These are phyloP conservation scores for Xenopus petersii DNA, from an alignment of 2,797 vertebrate genomes.

Conservation along the genomic window DNA sequence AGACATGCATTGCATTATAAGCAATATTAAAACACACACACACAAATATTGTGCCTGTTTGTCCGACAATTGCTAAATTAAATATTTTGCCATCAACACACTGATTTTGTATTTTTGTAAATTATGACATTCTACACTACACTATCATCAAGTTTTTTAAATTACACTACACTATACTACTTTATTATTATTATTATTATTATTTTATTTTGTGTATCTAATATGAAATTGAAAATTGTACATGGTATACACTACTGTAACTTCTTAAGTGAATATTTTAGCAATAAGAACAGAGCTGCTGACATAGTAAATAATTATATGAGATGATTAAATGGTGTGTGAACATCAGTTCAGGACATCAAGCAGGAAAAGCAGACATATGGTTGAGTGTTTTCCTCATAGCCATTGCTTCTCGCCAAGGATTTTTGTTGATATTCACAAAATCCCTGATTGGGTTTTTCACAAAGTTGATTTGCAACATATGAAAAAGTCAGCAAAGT, in stretches of 20 bases:
- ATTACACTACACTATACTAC: no score
- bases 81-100: no score
- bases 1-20: no score
- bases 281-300: slow-evolving; percentile 2
- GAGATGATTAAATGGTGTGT: slow-evolving; percentile 32
- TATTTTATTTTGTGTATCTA: no score
- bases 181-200: no score
- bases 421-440: slow-evolving; percentile 32
- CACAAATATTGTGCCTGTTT: no score
- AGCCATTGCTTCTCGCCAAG: slow-evolving; percentile 20
- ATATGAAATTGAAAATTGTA: no score
- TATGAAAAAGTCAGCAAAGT: slow-evolving; percentile 33
- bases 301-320: slow-evolving; percentile 24
- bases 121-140: no score
- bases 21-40: no score
- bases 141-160: no score
- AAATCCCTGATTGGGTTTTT: slow-evolving; percentile 34
- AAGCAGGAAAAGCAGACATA: slow-evolving; percentile 25
- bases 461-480: slow-evolving; percentile 5
- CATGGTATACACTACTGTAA: slow-evolving; percentile 1
- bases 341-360: slow-evolving; percentile 34
- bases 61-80: no score
- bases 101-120: no score
- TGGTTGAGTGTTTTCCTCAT: slow-evolving; percentile 12
- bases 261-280: slow-evolving; percentile 7